Percentiles rank a stretch among this genome's conserved stretches.
Conservation (phyloP, 2,113 vertebrate species). For the Myodes glareolus region DNA sequence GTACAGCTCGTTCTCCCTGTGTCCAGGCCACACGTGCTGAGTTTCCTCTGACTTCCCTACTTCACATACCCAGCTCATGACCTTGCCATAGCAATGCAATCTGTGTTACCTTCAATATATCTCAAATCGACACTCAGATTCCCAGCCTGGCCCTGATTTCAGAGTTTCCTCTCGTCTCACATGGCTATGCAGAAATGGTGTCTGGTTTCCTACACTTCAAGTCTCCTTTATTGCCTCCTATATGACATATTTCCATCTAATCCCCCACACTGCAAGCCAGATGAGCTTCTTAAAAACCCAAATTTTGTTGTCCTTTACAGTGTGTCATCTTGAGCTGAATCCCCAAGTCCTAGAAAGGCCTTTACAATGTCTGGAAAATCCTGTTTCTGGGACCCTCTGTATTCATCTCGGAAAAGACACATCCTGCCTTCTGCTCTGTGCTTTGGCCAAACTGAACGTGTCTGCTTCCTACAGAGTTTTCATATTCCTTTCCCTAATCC, state of each 20-base stretch:
- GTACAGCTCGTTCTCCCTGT: not conserved
- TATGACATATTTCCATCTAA: not conserved
- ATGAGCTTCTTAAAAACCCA: not conserved
- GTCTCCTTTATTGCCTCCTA: not conserved
- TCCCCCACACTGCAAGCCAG: not conserved
- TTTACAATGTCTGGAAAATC: not conserved
- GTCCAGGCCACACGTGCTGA: not conserved
- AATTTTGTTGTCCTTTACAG: not conserved
- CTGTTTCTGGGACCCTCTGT: not conserved
- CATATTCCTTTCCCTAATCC: not conserved
- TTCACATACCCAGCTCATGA: not conserved
- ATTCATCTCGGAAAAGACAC: not conserved
- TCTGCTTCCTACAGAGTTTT: not conserved
- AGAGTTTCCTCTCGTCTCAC: not conserved
- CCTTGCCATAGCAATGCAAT: not conserved
- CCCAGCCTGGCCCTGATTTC: not conserved
- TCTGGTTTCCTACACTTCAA: not conserved
- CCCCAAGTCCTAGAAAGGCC: not conserved
- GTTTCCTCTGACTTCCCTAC: not conserved
- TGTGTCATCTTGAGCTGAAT: not conserved
- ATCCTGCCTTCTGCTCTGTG: not conserved
- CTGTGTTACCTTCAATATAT: not conserved
- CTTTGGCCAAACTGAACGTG: not conserved
- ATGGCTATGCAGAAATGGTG: not conserved
- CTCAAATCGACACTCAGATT: not conserved